Evolutionary conservation across 1,140 invertebrate species (phyloP).

Genomic region (Eriosoma lanigerum): DNA sequence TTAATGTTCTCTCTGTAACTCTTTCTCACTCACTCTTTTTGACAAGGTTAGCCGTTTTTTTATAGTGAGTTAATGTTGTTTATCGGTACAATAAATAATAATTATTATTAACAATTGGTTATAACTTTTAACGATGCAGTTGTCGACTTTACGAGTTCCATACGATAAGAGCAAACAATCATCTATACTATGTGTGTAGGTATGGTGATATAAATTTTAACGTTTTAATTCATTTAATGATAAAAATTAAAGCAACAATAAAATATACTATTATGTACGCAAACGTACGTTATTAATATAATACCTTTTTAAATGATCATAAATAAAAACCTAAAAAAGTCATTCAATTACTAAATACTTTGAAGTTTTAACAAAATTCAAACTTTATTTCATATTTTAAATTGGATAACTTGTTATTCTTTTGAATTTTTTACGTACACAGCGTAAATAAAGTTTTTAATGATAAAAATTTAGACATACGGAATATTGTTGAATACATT

Average conservation of each 20-base stretch:
- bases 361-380: constrained; percentile 9
- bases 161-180: too few species aligned
- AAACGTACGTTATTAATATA: background rate
- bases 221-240: background rate
- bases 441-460: constrained; percentile 18
- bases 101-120: too few species aligned
- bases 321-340: background rate
- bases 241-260: background rate
- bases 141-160: too few species aligned
- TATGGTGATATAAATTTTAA: too few species aligned
- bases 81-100: too few species aligned
- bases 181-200: too few species aligned
- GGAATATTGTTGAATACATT: constrained; percentile 9
- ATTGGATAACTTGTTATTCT: constrained; percentile 38
- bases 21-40: too few species aligned
- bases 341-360: constrained; percentile 25
- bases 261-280: background rate
- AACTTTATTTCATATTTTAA: constrained; percentile 23
- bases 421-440: background rate
- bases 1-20: too few species aligned
- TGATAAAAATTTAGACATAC: constrained; percentile 23
- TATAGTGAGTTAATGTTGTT: too few species aligned
- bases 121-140: too few species aligned
- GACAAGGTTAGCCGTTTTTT: too few species aligned
- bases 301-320: constrained; percentile 18